These are phyloP conservation scores for Belonocnema kinseyi DNA, from an alignment of 1,140 invertebrate genomes.

Conservation along the genomic window DNA sequence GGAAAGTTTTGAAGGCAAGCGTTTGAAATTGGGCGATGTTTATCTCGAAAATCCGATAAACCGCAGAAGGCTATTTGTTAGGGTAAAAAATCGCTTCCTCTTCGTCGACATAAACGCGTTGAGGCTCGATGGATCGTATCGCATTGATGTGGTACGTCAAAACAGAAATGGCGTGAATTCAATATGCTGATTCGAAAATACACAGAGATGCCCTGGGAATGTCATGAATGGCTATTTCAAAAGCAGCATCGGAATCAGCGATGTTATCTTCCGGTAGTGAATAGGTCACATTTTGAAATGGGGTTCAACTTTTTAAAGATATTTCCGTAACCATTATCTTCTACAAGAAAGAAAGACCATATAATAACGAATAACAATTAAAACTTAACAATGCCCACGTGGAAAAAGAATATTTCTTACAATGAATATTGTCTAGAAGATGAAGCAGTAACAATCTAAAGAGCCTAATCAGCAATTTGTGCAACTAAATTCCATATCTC, in stretches of 20 bases:
- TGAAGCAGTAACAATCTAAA: too few relatives aligned
- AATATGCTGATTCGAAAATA: slow-evolving; percentile 64
- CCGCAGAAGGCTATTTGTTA: slow-evolving; percentile 74
- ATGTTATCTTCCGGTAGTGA: not conserved
- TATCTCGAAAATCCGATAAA: slow-evolving; percentile 67
- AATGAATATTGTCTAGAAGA: too few relatives aligned
- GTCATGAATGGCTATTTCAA: slow-evolving; percentile 26
- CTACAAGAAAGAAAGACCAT: too few relatives aligned
- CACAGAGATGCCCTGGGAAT: slow-evolving; percentile 38
- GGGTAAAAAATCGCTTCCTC: slow-evolving; percentile 73
- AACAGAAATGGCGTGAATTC: slow-evolving; percentile 74
- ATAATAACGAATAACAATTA: too few relatives aligned
- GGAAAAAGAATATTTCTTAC: too few relatives aligned
- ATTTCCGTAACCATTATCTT: not conserved
- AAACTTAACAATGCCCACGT: too few relatives aligned
- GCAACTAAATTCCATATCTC: too few relatives aligned
- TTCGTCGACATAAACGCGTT: slow-evolving; percentile 58
- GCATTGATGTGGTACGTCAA: slow-evolving; percentile 67
- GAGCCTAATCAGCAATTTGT: too few relatives aligned
- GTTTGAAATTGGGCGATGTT: slow-evolving; percentile 54
- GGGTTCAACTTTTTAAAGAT: not conserved
- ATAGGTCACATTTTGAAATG: slow-evolving; percentile 1
- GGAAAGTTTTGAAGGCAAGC: slow-evolving; percentile 37
- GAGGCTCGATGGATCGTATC: slow-evolving; percentile 62
- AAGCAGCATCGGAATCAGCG: slow-evolving; percentile 8